Evolutionary conservation across 92 coral and sea anemone genomes (phyloP).

Genomic region (Heteractis magnifica): DNA sequence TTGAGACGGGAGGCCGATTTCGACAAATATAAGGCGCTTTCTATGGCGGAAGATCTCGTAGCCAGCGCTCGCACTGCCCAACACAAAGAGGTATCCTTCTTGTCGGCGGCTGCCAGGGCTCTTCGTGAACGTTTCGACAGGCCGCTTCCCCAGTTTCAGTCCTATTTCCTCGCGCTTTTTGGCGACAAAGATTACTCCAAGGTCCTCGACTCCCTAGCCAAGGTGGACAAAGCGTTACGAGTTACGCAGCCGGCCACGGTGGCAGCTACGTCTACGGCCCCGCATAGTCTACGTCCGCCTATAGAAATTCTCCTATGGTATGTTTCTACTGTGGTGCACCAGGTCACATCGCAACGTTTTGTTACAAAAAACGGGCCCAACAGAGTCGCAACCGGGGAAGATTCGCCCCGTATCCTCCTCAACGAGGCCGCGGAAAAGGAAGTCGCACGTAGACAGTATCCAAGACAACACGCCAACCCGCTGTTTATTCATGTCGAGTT

Average conservation of each 20-base stretch:
- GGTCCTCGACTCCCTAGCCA: slow-evolving; percentile 20
- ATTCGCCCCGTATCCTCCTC: slow-evolving; percentile 20
- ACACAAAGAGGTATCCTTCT: slow-evolving; percentile 20
- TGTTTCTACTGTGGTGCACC: slow-evolving; percentile 43
- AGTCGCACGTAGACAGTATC: too few species aligned
- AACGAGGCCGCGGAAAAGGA: background rate
- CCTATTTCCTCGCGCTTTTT: slow-evolving; percentile 29
- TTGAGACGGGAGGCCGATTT: slow-evolving; percentile 13
- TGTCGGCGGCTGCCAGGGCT: background rate
- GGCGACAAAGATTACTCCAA: slow-evolving; percentile 33
- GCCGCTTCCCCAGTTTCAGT: slow-evolving; percentile 10
- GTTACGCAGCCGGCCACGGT: background rate
- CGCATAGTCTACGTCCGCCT: background rate
- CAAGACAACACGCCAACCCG: too few species aligned
- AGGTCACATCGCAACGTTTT: slow-evolving; percentile 36
- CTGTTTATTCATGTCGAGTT: too few species aligned
- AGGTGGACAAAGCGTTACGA: slow-evolving; percentile 26
- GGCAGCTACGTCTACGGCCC: background rate
- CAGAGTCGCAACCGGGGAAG: slow-evolving; percentile 13
- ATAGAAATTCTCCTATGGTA: too few species aligned
- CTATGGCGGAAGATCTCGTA: slow-evolving; percentile 18
- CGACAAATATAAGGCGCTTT: slow-evolving; percentile 22
- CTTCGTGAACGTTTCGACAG: slow-evolving; percentile 8
- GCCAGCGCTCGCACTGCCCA: background rate
- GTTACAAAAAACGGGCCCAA: slow-evolving; percentile 7